Evolutionary conservation across 2,113 vertebrate genomes (phyloP).

Genomic region (Ia io): DNA sequence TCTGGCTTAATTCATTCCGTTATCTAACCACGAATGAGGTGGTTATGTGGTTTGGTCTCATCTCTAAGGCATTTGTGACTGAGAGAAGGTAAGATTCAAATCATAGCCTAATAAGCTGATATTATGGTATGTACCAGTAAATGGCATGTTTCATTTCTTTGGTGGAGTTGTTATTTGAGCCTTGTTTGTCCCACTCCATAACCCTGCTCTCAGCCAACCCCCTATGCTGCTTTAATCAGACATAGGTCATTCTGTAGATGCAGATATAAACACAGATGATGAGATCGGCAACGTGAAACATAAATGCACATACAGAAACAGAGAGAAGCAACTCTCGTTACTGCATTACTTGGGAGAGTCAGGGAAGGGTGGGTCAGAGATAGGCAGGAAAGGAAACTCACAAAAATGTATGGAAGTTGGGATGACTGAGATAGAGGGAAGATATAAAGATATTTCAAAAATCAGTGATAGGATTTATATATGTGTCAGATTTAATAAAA

Average conservation of each 20-base stretch:
- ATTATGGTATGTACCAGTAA: too few species aligned
- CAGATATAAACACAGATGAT: background rate
- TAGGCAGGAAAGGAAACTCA: background rate
- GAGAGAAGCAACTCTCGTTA: rapidly evolving
- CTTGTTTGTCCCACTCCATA: background rate
- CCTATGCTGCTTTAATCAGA: background rate
- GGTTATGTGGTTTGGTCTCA: too few species aligned
- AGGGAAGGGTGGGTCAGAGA: background rate
- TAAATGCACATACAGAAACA: background rate
- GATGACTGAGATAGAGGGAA: background rate
- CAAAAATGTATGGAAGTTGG: background rate
- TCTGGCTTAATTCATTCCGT: too few species aligned
- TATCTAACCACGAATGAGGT: too few species aligned
- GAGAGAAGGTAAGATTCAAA: too few species aligned
- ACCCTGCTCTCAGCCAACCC: background rate
- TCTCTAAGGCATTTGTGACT: too few species aligned
- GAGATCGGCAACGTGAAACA: background rate
- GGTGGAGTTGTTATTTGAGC: background rate
- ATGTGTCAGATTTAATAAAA: background rate
- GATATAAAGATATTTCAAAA: background rate
- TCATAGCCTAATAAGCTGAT: too few species aligned
- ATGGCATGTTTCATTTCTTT: too few species aligned
- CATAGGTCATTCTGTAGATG: background rate
- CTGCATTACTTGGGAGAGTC: background rate
- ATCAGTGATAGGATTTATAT: background rate